Evolutionary conservation across 2,797 vertebrate genomes (phyloP).

Genomic region (Protonibea diacanthus): DNA sequence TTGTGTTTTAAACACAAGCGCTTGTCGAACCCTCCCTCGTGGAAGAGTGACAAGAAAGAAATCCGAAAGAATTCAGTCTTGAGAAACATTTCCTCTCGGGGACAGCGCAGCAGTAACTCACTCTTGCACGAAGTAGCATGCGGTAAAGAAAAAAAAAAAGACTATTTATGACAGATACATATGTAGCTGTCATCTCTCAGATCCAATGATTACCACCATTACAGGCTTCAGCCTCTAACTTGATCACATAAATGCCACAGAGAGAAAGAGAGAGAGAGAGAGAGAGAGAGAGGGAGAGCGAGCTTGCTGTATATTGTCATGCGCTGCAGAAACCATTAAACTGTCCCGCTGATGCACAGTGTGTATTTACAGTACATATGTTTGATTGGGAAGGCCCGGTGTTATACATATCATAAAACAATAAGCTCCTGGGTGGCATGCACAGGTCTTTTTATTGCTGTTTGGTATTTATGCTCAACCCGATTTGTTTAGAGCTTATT

Average conservation of each 20-base stretch:
- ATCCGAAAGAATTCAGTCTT: conserved; percentile 18
- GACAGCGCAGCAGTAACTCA: conserved; percentile 9
- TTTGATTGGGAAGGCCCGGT: conserved; percentile 19
- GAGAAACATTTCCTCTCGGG: conserved; percentile 13
- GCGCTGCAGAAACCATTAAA: conserved; percentile 49
- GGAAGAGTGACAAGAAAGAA: conserved; percentile 14
- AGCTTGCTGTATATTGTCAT: conserved; percentile 17
- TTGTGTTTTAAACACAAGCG: conserved; percentile 9
- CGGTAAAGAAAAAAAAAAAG: not conserved
- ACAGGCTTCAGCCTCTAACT: conserved; percentile 39
- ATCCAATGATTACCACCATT: conserved; percentile 51
- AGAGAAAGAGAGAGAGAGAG: not conserved
- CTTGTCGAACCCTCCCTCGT: not conserved
- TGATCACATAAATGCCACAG: conserved; percentile 50
- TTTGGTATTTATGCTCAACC: conserved; percentile 46
- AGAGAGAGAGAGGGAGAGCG: not conserved
- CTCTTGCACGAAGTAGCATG: not conserved
- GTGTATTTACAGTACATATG: conserved; percentile 36
- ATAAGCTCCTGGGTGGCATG: conserved; percentile 18
- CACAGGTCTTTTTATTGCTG: conserved; percentile 50
- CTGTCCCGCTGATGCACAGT: conserved; percentile 54
- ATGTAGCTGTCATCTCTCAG: conserved; percentile 51
- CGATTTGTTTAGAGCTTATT: conserved; percentile 63
- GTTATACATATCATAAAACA: conserved; percentile 45
- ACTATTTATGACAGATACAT: conserved; percentile 39